These are phyloP conservation scores for Macrotrachela quadricornifera DNA, from an alignment of 1,140 invertebrate genomes.

Conservation along the genomic window DNA sequence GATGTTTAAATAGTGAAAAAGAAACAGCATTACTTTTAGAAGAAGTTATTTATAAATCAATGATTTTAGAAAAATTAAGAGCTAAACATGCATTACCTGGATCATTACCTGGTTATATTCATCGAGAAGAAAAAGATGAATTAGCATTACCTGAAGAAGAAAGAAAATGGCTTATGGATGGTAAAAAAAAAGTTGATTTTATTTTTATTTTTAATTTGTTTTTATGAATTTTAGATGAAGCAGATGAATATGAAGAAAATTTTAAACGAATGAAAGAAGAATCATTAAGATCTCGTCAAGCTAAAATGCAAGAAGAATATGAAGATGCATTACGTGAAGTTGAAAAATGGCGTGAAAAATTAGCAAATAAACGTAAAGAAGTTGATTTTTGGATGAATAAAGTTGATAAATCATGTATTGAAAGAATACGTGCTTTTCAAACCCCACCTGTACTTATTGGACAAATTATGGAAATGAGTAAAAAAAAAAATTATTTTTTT, in stretches of 20 bases:
- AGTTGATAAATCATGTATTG: conserved; percentile 25
- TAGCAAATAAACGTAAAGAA: conserved; percentile 19
- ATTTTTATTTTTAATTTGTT: no score
- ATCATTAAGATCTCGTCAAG: conserved; percentile 21
- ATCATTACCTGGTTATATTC: conserved; percentile 18
- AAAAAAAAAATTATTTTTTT: background rate
- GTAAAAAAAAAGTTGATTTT: conserved; percentile 14
- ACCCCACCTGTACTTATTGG: conserved; percentile 26
- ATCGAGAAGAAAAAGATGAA: conserved; percentile 15
- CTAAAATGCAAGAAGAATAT: conserved; percentile 22
- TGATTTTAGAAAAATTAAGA: conserved; percentile 25
- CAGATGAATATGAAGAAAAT: conserved; percentile 28
- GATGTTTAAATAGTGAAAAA: conserved; percentile 22
- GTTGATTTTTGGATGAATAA: conserved; percentile 24
- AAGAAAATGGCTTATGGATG: conserved; percentile 23
- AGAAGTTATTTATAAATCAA: conserved; percentile 23
- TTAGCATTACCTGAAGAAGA: conserved; percentile 12
- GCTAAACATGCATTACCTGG: conserved; percentile 21
- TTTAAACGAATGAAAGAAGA: conserved; percentile 29
- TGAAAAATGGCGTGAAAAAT: conserved; percentile 19
- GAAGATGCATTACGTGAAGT: conserved; percentile 15
- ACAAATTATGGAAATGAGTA: conserved; percentile 27
- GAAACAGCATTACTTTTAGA: conserved; percentile 19
- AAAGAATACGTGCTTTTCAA: conserved; percentile 20
- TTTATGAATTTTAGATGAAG: conserved; percentile 24